Conservation (phyloP, 2,113 vertebrate species). For the Penelope pileata region DNA sequence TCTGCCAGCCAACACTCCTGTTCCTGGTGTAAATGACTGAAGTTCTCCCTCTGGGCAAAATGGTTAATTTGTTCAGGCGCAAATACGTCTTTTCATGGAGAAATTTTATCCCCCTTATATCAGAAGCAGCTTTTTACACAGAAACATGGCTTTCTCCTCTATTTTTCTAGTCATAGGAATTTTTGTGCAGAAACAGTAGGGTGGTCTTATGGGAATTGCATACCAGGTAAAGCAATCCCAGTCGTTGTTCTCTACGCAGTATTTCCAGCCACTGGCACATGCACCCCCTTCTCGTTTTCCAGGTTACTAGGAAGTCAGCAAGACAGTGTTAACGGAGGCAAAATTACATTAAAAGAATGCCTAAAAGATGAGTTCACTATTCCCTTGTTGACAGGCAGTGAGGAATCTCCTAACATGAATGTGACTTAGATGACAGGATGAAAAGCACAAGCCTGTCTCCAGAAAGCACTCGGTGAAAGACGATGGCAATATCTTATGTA, state of each 20-base stretch:
- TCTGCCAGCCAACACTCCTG: neutral
- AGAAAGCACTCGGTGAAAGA: neutral
- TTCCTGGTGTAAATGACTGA: neutral
- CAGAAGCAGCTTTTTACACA: conserved; percentile 28
- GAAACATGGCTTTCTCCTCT: neutral
- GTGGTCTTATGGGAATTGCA: neutral
- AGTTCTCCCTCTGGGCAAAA: conserved; percentile 13
- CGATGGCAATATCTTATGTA: neutral
- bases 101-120: conserved; percentile 7
- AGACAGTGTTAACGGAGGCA: neutral
- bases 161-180: conserved; percentile 26
- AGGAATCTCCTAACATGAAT: neutral
- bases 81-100: neutral
- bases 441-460: neutral
- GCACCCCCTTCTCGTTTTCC: neutral
- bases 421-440: neutral
- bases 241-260: neutral
- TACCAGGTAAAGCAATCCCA: conserved; percentile 38
- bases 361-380: neutral
- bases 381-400: neutral
- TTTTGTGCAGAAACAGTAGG: neutral
- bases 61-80: conserved; percentile 12
- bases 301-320: conserved; percentile 15
- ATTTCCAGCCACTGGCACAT: neutral
- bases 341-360: neutral